A percentile compares a stretch with the other conserved stretches of the same genome.
Evolutionary conservation across 2,113 vertebrate genomes (phyloP).

Genomic region (Rhizomys pruinosus): DNA sequence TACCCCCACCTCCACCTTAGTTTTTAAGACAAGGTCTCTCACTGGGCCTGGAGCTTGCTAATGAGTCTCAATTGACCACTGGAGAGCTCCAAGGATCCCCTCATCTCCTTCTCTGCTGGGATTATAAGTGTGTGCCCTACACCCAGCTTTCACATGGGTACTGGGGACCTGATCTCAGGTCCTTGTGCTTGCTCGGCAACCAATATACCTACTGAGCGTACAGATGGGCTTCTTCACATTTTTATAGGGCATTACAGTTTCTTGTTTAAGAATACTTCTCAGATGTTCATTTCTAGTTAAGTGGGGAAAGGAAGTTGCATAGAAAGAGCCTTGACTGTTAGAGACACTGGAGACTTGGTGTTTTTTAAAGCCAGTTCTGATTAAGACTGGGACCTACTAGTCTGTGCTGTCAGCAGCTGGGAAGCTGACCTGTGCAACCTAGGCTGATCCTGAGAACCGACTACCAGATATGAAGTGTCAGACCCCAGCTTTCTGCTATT

Average conservation of each 20-base stretch:
- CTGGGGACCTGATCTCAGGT: neutral
- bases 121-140: neutral
- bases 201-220: neutral
- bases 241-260: slow-evolving; percentile 11
- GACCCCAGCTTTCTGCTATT: slow-evolving; percentile 55
- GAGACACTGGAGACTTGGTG: neutral
- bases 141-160: neutral
- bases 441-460: slow-evolving; percentile 4
- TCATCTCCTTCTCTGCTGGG: neutral
- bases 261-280: slow-evolving; percentile 35
- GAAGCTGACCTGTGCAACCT: neutral
- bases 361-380: neutral
- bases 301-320: neutral
- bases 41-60: neutral
- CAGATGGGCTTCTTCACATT: neutral
- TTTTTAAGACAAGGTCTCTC: neutral
- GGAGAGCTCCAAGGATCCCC: neutral
- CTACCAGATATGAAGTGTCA: slow-evolving; percentile 56
- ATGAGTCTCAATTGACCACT: neutral
- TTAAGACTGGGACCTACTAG: neutral
- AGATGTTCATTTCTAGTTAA: neutral
- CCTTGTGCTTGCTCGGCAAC: neutral
- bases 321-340: slow-evolving; percentile 8
- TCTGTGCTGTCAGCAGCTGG: neutral
- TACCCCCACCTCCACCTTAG: neutral